Evolutionary conservation across 35 echinoderm and acorn worm genomes (phyloP).

Genomic region (Hemicentrotus pulcherrimus): DNA sequence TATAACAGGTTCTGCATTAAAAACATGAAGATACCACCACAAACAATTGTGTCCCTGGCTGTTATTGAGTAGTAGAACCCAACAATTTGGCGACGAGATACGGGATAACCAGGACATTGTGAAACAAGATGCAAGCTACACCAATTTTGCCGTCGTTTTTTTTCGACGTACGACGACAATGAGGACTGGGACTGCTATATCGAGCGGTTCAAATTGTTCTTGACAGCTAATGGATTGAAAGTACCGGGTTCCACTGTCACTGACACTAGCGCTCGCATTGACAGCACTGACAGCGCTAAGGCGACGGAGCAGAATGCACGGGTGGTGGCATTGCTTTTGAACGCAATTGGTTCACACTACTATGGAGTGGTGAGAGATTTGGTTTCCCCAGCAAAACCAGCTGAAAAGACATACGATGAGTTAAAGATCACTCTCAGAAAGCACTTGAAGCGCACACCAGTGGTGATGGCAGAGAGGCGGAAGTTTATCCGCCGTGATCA

Average conservation of each 20-base stretch:
- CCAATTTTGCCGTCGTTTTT: constrained; percentile 29
- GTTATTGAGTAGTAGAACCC: too few relatives aligned
- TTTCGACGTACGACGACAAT: constrained; percentile 21
- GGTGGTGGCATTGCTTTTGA: constrained; percentile 33
- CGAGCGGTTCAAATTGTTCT: constrained; percentile 49
- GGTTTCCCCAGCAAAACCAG: neutral
- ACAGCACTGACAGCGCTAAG: neutral
- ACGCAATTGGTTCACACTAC: constrained; percentile 20
- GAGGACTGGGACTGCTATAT: constrained; percentile 49
- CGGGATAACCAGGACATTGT: too few relatives aligned
- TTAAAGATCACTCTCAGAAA: constrained; percentile 16
- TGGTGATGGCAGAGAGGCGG: constrained; percentile 46
- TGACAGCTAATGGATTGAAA: constrained; percentile 22
- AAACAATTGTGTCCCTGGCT: too few relatives aligned
- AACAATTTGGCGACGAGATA: too few relatives aligned
- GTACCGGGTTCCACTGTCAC: neutral
- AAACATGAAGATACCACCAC: too few relatives aligned
- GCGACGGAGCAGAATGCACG: neutral
- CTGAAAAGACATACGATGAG: neutral
- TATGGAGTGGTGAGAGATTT: constrained; percentile 36
- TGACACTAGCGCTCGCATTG: neutral
- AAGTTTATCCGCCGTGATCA: constrained; percentile 49
- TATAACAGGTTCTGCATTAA: too few relatives aligned
- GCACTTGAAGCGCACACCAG: constrained; percentile 49
- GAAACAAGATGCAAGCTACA: too few relatives aligned